Evolutionary conservation across 2,888 invertebrate species (phyloP).

Genomic region (Morinoia aosen): DNA sequence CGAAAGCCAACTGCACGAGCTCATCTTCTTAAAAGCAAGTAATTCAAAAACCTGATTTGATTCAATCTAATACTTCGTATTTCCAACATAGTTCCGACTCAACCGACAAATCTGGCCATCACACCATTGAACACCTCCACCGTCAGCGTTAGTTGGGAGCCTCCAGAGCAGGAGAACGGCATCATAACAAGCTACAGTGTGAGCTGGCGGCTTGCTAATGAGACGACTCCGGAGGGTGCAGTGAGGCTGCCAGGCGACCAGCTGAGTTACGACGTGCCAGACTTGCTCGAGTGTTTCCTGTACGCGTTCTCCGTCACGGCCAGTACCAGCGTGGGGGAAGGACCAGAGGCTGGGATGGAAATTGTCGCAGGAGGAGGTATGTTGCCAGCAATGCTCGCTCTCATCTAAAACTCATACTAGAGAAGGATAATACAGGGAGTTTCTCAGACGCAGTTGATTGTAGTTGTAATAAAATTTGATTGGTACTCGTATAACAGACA

Average conservation of each 20-base stretch:
- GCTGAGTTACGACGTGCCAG: background rate
- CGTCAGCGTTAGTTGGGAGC: background rate
- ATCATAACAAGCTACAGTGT: background rate
- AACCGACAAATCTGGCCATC: background rate
- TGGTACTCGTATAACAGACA: too few species aligned
- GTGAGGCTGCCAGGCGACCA: background rate
- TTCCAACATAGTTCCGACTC: background rate
- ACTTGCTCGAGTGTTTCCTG: background rate
- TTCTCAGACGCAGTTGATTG: background rate
- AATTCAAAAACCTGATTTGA: background rate
- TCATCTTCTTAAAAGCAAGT: too few species aligned
- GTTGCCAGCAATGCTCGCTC: background rate
- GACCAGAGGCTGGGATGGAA: background rate
- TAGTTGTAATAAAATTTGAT: too few species aligned
- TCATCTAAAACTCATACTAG: background rate
- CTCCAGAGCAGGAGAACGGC: background rate
- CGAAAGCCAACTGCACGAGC: too few species aligned
- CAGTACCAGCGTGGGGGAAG: background rate
- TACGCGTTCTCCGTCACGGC: background rate
- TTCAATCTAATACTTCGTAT: background rate
- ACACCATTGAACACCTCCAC: background rate
- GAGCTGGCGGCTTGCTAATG: background rate
- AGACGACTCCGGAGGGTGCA: background rate
- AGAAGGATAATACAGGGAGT: background rate
- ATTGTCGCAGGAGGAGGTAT: background rate